Evolutionary conservation across 2,888 invertebrate genomes (phyloP).

Genomic region (Lymantria monacha): DNA sequence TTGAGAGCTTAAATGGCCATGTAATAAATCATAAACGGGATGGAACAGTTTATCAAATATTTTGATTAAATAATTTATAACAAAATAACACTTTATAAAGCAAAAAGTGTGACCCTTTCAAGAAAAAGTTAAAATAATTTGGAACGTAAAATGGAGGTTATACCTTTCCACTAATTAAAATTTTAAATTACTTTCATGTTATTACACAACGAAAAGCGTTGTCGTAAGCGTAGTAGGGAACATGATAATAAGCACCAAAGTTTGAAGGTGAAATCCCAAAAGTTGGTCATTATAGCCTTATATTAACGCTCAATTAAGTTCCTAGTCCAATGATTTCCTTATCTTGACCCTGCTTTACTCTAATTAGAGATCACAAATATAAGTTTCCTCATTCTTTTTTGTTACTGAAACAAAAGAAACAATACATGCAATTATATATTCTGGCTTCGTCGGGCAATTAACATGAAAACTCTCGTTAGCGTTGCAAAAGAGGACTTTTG

Average conservation of each 20-base stretch:
- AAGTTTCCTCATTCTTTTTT: conserved; percentile 45
- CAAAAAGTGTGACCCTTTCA: no score
- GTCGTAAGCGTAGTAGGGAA: not conserved
- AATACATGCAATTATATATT: conserved; percentile 77
- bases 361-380: conserved; percentile 61
- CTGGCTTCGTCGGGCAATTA: conserved; percentile 70
- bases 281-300: conserved; percentile 10
- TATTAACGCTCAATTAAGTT: conserved; percentile 44
- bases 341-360: conserved; percentile 35
- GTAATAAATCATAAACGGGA: no score
- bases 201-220: no score
- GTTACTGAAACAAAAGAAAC: conserved; percentile 60
- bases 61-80: no score
- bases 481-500: conserved; percentile 75
- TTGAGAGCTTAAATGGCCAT: no score
- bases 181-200: not conserved
- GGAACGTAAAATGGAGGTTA: not conserved
- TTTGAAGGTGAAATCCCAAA: conserved; percentile 5
- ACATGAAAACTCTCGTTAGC: conserved; percentile 76
- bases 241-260: not conserved
- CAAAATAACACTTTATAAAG: no score
- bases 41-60: no score
- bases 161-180: conserved; percentile 7
- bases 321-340: conserved; percentile 52
- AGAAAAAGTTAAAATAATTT: no score